phyloP scores from a whole-genome alignment of 2,888 invertebrate genomes.

The Diarsia mendica region DNA sequence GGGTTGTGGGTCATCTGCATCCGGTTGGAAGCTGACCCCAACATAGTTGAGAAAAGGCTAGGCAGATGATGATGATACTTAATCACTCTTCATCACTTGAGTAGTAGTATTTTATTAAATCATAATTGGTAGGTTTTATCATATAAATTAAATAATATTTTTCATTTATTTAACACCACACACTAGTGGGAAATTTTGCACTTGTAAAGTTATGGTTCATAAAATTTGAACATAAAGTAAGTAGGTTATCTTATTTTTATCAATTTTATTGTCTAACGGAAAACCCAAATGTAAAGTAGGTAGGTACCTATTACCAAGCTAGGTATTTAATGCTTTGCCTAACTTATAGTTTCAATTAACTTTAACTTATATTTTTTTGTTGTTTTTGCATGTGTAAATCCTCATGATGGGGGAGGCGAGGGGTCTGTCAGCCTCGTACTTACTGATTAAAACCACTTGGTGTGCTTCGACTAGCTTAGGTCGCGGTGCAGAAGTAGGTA shows the following conservation, averaged over 20 bases:
- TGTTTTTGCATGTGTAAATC: background rate
- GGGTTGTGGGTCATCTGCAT: too few species aligned
- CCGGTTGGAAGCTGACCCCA: too few species aligned
- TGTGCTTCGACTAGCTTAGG: background rate
- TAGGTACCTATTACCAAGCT: background rate
- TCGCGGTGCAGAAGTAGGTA: background rate
- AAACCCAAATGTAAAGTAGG: background rate
- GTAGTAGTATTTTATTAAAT: background rate
- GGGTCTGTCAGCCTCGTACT: background rate
- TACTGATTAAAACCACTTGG: background rate
- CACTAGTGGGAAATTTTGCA: background rate
- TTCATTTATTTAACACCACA: background rate
- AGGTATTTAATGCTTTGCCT: background rate
- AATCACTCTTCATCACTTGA: too few species aligned
- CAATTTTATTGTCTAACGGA: background rate
- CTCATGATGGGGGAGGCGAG: background rate
- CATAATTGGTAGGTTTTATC: background rate
- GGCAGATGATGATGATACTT: too few species aligned
- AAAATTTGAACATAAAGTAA: background rate
- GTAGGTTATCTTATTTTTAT: background rate
- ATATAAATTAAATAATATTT: background rate
- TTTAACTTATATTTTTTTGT: background rate
- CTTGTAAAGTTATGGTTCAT: background rate
- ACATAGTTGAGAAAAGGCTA: too few species aligned
- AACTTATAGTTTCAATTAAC: background rate